Base-by-base conservation (phyloP, 2,797 vertebrate species). In the Sardinella longiceps region DNA sequence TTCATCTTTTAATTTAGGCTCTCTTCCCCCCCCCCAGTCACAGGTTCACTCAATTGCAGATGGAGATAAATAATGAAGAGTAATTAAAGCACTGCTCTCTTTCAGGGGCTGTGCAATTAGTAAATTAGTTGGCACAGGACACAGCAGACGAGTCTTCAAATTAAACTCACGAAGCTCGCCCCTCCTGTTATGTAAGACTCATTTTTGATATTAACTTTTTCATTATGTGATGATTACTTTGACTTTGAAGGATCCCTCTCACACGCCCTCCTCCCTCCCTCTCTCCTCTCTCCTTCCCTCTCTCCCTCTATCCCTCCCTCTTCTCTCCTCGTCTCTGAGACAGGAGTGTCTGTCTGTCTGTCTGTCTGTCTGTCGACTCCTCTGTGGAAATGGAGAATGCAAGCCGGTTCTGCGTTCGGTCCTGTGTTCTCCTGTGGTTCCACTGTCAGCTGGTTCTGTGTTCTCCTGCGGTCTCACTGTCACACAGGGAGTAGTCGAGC, bases 1-100 rank as follows among this genome's bases (percentile, higher is more conserved):
- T 89, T 86, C 86, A 84, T 70, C 23, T 84, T 89, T 89, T 90
- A 89, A 90, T 91, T 88, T 90, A 83, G 83, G 88, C 82, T 84
- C 82, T 85, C 14, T 81, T 82, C 84, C 60, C 81, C 88, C 84
- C 60, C 81, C 88, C 83, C 33, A 89, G 82, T 90, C 87, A 87
- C 83, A 88, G 85, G 89, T 91, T 89, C 85, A 83, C 77, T 86
- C 56, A 85, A 88, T 88, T 80, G 87, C 0, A 48, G 80, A 89
- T 87, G 28, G 87, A 88, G 85, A 86, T 88, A 87, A 80, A 85
- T 86, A 89, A 90, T 90, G 82, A 92, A 87, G 88, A 81, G 83
- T 90, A 90, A 91, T 92, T 85, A 90, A 77, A 89, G 58, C 86
- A 37, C n/a, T 85, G 81, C 84, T 81, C 86, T 80, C 80, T 87